phyloP scores from a whole-genome alignment of 1,140 invertebrate species.

The Pogonus chalceus region DNA sequence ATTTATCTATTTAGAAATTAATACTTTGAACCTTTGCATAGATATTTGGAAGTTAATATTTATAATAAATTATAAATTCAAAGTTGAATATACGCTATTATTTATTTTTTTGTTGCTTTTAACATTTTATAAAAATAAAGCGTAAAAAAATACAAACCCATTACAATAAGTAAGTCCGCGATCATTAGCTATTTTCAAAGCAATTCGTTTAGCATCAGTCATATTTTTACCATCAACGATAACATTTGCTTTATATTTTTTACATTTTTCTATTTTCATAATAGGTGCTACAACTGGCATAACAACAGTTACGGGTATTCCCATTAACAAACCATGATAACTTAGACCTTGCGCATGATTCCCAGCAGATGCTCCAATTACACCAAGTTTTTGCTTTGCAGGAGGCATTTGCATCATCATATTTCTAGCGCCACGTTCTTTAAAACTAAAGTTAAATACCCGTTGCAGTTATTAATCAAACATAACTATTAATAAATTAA shows the following conservation, averaged over 20 bases:
- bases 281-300: constrained; percentile 65
- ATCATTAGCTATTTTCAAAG: constrained; percentile 45
- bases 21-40: too few species aligned
- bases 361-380: constrained; percentile 67
- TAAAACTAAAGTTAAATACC: constrained; percentile 41
- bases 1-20: too few species aligned
- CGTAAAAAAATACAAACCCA: not conserved
- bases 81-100: too few species aligned
- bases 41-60: too few species aligned
- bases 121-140: not conserved
- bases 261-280: constrained; percentile 63
- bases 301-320: constrained; percentile 65
- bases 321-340: constrained; percentile 57
- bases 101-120: too few species aligned
- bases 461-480: constrained; percentile 4
- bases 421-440: constrained; percentile 68
- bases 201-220: constrained; percentile 49
- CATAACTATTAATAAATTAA: not conserved
- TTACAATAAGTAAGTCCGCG: constrained; percentile 22
- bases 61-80: too few species aligned
- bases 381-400: constrained; percentile 53
- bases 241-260: constrained; percentile 57
- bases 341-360: constrained; percentile 65
- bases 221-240: constrained; percentile 57
- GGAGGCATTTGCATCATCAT: constrained; percentile 50